Evolutionary conservation across 2,888 invertebrate species (phyloP).

Genomic region (Amblyjoppa fuscipennis): DNA sequence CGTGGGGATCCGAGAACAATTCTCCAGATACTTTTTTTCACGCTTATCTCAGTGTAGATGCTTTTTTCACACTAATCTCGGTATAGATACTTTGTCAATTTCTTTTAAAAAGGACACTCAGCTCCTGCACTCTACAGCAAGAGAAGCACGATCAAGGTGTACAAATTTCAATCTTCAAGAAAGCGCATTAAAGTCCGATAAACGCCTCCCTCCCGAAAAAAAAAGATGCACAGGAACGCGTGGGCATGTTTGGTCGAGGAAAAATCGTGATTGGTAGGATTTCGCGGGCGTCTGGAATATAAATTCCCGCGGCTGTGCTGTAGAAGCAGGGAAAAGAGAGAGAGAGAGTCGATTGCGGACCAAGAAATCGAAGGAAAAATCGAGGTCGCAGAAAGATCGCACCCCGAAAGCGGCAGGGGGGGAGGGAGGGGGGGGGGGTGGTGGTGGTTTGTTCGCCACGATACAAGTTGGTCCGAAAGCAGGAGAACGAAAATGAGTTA

Average conservation of each 20-base stretch:
- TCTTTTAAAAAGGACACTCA: too few relatives aligned
- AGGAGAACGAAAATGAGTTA: slow-evolving; percentile 19
- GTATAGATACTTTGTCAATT: too few relatives aligned
- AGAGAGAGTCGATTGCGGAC: slow-evolving; percentile 38
- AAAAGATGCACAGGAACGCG: slow-evolving; percentile 1
- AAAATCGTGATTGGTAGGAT: slow-evolving; percentile 56
- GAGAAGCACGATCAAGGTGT: too few relatives aligned
- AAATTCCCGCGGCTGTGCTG: not conserved
- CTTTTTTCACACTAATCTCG: too few relatives aligned
- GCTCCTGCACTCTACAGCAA: too few relatives aligned
- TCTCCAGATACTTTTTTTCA: too few relatives aligned
- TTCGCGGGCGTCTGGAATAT: slow-evolving; percentile 1
- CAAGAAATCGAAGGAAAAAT: slow-evolving; percentile 46
- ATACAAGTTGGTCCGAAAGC: not conserved
- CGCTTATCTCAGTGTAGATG: too few relatives aligned
- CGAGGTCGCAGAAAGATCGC: slow-evolving; percentile 30
- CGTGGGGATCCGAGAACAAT: too few relatives aligned
- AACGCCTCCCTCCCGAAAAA: not conserved
- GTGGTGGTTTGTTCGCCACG: not conserved
- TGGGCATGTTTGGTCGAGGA: slow-evolving; percentile 21
- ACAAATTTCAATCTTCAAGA: too few relatives aligned
- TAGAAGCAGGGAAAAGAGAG: not conserved
- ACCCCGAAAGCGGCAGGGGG: too few relatives aligned
- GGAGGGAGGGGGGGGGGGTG: not conserved
- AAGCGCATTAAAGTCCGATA: too few relatives aligned